Conservation (phyloP, 2,797 vertebrate genomes). For the Periophthalmus magnuspinnatus region DNA sequence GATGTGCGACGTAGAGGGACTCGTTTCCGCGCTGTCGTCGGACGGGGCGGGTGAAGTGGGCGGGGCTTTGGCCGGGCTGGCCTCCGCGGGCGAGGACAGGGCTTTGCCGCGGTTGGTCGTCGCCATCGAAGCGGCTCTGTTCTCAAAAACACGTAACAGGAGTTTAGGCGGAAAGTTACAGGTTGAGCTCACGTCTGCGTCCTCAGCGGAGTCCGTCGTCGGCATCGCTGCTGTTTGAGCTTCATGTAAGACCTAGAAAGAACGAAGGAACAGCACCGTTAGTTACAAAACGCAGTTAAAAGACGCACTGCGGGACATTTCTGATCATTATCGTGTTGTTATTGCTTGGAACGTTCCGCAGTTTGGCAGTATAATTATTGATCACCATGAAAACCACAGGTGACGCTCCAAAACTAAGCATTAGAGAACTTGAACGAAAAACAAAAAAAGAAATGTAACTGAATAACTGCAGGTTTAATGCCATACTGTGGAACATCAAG, state of each 20-base stretch:
- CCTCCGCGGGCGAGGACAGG: slow-evolving; percentile 61
- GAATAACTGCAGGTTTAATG: no score
- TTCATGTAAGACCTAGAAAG: slow-evolving; percentile 49
- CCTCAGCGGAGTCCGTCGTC: slow-evolving; percentile 50
- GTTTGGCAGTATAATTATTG: no score
- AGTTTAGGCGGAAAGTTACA: neutral
- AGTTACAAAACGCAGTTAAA: neutral
- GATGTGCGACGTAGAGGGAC: slow-evolving; percentile 41
- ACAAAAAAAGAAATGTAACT: no score
- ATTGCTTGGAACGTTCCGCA: no score
- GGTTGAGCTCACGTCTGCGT: slow-evolving; percentile 20
- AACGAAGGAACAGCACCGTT: slow-evolving; percentile 5
- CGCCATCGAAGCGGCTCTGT: slow-evolving; percentile 54
- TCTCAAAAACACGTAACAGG: slow-evolving; percentile 22
- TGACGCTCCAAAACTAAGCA: no score
- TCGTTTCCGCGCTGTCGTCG: slow-evolving; percentile 25
- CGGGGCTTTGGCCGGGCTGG: slow-evolving; percentile 55
- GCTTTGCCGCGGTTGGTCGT: slow-evolving; percentile 30
- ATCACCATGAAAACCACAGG: no score
- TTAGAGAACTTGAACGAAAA: no score
- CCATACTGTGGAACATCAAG: no score
- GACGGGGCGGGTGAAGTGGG: slow-evolving; percentile 17
- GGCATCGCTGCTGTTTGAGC: slow-evolving; percentile 34
- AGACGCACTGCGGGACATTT: no score
- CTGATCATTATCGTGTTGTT: no score